Evolutionary conservation across 1,140 invertebrate species (phyloP).

Genomic region (Lutraria rhynchaena): DNA sequence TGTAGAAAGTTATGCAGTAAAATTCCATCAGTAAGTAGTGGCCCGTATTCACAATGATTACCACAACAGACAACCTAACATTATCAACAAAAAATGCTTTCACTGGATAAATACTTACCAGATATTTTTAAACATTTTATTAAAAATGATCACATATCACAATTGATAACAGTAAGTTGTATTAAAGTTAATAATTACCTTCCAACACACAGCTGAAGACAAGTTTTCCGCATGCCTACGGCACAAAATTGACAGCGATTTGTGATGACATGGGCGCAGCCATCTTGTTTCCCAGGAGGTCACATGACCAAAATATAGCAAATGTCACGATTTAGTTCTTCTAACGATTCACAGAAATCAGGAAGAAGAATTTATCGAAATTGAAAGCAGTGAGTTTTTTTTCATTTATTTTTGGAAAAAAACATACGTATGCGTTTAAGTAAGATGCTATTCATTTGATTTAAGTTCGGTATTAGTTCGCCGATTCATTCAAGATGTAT

Average conservation of each 20-base stretch:
- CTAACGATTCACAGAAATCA: no score
- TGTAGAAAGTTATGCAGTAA: no score
- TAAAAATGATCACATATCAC: not conserved
- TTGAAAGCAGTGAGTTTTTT: no score
- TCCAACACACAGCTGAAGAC: not conserved
- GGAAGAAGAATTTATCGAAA: no score
- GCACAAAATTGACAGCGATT: not conserved
- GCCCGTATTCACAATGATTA: not conserved
- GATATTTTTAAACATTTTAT: not conserved
- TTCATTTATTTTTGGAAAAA: no score
- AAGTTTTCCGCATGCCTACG: conserved; percentile 13
- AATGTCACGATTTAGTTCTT: no score
- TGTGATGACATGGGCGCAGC: conserved; percentile 10
- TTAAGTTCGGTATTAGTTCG: no score
- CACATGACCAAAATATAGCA: conserved; percentile 13
- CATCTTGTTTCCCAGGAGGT: conserved; percentile 2
- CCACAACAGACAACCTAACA: not conserved
- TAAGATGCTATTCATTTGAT: no score
- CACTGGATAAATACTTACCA: not conserved
- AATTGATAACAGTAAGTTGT: not conserved
- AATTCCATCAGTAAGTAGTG: no score
- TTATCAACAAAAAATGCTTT: no score
- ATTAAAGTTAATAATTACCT: not conserved
- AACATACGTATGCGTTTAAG: no score
- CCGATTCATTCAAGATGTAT: no score